phyloP scores from a whole-genome alignment of 2,113 vertebrate species.

The Falco punctatus region DNA sequence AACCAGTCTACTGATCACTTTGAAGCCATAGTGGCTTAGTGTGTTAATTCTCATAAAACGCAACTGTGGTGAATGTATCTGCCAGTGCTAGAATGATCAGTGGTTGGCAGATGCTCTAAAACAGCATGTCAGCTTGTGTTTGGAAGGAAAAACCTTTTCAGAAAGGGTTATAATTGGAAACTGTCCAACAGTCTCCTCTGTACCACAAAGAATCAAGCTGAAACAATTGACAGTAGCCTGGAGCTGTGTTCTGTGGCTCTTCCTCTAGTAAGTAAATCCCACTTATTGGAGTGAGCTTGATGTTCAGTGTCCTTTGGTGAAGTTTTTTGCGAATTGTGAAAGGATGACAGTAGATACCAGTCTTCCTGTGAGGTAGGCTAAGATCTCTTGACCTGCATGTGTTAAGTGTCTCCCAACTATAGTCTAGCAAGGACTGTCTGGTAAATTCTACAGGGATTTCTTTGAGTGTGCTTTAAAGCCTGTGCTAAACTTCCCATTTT shows the following conservation, averaged over 20 bases:
- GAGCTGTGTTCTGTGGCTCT: not conserved
- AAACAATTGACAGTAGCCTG: not conserved
- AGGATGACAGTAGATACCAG: not conserved
- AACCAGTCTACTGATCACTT: not conserved
- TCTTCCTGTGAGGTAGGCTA: not conserved
- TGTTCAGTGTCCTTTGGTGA: not conserved
- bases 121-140: not conserved
- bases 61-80: not conserved
- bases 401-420: not conserved
- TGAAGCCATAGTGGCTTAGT: not conserved
- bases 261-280: not conserved
- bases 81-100: not conserved
- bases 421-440: not conserved
- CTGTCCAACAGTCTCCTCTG: not conserved
- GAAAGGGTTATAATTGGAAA: not conserved
- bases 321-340: not conserved
- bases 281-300: not conserved
- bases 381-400: not conserved
- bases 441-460: not conserved
- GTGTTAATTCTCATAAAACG: not conserved
- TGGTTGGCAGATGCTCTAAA: not conserved
- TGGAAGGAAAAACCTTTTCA: not conserved
- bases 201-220: not conserved
- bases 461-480: not conserved
- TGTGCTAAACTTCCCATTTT: not conserved